A percentile compares a stretch with the other conserved stretches of the same genome.
Evolutionary conservation across 2,888 invertebrate species (phyloP).

Genomic region (Yponomeuta evonymella): DNA sequence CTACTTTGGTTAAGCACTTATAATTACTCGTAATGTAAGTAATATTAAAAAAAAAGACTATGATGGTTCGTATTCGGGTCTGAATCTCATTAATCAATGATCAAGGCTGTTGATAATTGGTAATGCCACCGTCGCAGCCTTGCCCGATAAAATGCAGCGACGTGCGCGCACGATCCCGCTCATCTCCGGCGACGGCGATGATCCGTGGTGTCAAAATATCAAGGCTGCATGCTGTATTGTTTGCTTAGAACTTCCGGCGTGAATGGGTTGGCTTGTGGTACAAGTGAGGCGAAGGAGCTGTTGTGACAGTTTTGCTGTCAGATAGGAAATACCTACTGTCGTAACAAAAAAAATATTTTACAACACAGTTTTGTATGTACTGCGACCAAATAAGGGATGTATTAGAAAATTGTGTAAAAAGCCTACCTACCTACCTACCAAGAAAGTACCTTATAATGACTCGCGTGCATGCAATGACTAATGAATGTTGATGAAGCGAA

Average conservation of each 20-base stretch:
- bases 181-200: background rate
- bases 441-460: too few species aligned
- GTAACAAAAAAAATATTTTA: too few species aligned
- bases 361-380: too few species aligned
- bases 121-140: background rate
- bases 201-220: constrained; percentile 8
- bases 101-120: constrained; percentile 14
- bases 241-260: constrained; percentile 7
- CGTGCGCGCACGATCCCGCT: background rate
- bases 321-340: too few species aligned
- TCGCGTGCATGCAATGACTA: too few species aligned
- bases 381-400: too few species aligned
- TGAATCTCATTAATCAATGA: constrained; percentile 7
- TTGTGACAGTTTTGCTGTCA: too few species aligned
- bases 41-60: constrained; percentile 12
- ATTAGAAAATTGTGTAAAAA: too few species aligned
- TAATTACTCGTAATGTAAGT: background rate
- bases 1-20: background rate
- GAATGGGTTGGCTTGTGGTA: background rate
- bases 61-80: constrained; percentile 19
- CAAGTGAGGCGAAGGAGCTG: too few species aligned
- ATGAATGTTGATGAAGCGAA: too few species aligned
- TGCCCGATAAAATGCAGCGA: background rate
- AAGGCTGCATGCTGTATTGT: background rate
- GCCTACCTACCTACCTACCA: too few species aligned